phyloP scores from a whole-genome alignment of 2,797 vertebrate species.

The Phoxinus dragarum region DNA sequence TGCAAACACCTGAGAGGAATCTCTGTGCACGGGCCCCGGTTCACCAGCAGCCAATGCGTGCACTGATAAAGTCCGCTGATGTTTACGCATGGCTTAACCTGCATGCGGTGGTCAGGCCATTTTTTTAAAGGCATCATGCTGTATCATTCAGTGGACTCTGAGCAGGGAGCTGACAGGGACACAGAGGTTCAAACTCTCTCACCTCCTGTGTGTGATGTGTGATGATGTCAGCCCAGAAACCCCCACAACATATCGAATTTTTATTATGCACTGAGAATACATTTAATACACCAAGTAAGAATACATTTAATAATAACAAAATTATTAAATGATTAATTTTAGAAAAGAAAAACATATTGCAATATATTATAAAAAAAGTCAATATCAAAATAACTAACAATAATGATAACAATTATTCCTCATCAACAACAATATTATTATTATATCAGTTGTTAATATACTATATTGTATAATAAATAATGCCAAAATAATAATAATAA shows the following conservation, averaged over 20 bases:
- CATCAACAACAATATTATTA: background rate
- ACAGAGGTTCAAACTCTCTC: constrained; percentile 37
- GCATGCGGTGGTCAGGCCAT: background rate
- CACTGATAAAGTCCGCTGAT: constrained; percentile 1
- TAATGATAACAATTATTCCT: background rate
- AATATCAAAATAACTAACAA: background rate
- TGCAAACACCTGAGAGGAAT: constrained; percentile 47
- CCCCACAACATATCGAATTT: background rate
- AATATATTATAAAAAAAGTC: background rate
- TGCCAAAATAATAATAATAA: background rate
- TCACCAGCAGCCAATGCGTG: constrained; percentile 26
- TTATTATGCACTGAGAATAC: background rate
- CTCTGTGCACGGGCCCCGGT: constrained; percentile 15
- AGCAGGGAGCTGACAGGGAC: constrained; percentile 38
- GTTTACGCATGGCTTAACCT: constrained; percentile 49
- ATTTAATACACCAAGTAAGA: background rate
- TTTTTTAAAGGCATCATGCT: constrained; percentile 41
- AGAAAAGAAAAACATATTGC: background rate
- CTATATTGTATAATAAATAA: background rate
- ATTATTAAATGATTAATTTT: background rate
- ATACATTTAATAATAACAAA: background rate
- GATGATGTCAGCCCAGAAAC: background rate
- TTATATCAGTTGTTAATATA: background rate
- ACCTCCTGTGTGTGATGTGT: constrained; percentile 26
- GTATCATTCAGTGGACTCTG: constrained; percentile 36